Evolutionary conservation across 2,113 vertebrate genomes (phyloP).

Genomic region (Terrapene triunguis): DNA sequence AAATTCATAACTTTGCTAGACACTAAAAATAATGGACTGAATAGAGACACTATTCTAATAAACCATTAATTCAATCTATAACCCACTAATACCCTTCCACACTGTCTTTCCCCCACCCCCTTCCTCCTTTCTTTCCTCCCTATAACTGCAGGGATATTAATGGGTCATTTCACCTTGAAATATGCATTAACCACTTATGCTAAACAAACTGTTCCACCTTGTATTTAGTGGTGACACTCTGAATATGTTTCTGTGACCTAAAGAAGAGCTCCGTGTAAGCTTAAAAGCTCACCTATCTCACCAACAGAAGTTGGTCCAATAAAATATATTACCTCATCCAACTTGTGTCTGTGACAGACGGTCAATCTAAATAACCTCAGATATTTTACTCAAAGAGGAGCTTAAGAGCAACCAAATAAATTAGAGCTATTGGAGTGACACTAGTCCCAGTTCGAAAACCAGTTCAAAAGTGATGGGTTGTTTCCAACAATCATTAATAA

Average conservation of each 20-base stretch:
- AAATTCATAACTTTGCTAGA: not conserved
- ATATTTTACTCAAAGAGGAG: not conserved
- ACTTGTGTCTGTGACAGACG: not conserved
- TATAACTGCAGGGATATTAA: not conserved
- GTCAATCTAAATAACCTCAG: not conserved
- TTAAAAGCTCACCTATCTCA: not conserved
- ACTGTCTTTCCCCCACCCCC: too few relatives aligned
- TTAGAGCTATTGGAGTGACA: not conserved
- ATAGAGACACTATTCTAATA: not conserved
- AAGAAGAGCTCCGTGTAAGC: not conserved
- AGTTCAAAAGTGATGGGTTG: not conserved
- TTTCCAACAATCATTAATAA: not conserved
- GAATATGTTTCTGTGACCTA: not conserved
- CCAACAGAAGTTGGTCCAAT: not conserved
- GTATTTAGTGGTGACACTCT: not conserved
- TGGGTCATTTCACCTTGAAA: not conserved
- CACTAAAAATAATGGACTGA: not conserved
- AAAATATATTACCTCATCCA: not conserved
- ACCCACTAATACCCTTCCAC: not conserved
- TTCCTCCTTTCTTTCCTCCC: not conserved
- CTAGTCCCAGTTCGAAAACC: not conserved
- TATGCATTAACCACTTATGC: not conserved
- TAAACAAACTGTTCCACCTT: not conserved
- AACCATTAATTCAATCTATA: not conserved
- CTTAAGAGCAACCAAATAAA: not conserved